Base-by-base conservation (phyloP, 2,888 invertebrate genomes). In the Spodoptera littoralis region DNA sequence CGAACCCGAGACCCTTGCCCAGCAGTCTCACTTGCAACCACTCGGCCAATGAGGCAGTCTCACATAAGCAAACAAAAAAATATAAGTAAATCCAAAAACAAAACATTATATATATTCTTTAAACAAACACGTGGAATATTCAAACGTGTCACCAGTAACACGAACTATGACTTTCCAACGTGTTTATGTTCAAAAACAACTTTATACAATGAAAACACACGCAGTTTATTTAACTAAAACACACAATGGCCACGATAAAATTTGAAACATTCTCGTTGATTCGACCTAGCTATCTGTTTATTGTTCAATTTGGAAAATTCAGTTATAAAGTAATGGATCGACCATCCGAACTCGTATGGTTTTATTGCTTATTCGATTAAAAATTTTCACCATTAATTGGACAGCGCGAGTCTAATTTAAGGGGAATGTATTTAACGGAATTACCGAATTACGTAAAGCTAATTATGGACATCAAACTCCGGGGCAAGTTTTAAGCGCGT, bases 401-500 rank as follows among this genome's bases (percentile, higher is more conserved):
- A 79, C 78, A 84, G 83, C 81, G 77, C 71, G 77, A 81, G 76
- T 81, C 81, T 78, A 76, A 84, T 85, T 85, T 86, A 84, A 81
- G 76, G 73, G 70, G 80, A 87, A 84, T 83, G 77, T 82, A 83
- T 82, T 90, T 89, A 89, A 86, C 83, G 73, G 82, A 89, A 90
- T 91, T 88, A 86, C 84, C 78, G 65, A 88, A 88, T 87, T 86
- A 87, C 83, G 82, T 76, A 81, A 89, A 90, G 86, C 86, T 91
- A 92, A 92, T 92, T 91, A 90, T 86, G 77, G 84, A 88, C 87
- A 88, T 90, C 86, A 90, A 90, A 90, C 88, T 90, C 79, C 72
- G 67, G 77, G 81, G 78, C 83, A 86, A 89, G 84, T 88, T 86
- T 85, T 75, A 84, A 86, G 83, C 83, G 80, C 76, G 71, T 73